Percentiles rank a stretch among this genome's conserved stretches.
Conservation (phyloP, 2,113 vertebrate genomes). For the Chloropsis hardwickii region DNA sequence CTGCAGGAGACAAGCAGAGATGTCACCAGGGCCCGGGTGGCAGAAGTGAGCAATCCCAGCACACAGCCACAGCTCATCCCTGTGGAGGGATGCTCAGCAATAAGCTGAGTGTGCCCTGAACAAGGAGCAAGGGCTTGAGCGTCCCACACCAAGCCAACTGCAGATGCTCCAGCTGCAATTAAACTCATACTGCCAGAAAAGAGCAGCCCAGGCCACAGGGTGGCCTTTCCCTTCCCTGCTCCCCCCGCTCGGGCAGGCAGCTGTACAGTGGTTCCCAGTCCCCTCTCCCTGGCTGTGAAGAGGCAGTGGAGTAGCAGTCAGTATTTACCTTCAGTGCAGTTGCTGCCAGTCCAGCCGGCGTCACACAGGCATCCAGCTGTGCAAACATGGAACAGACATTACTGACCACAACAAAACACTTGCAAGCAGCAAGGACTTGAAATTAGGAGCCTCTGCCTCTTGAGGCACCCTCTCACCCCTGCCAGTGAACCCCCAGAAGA, state of each 20-base stretch:
- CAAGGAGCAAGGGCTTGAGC: neutral
- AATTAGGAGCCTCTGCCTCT: neutral
- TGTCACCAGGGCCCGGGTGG: neutral
- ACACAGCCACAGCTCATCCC: neutral
- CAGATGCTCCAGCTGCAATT: neutral
- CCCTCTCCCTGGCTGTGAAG: neutral
- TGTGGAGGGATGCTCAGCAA: neutral
- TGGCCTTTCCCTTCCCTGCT: neutral
- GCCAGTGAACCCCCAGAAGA: neutral
- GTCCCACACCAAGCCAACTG: accelerated
- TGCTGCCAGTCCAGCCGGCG: constrained; percentile 85
- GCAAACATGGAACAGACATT: neutral
- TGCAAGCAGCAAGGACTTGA: neutral
- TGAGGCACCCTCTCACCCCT: neutral
- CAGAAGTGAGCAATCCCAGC: neutral
- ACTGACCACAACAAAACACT: neutral
- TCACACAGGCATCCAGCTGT: constrained; percentile 88
- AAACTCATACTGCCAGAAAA: neutral
- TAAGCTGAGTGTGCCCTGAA: neutral
- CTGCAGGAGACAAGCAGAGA: constrained; percentile 48
- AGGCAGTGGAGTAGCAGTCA: neutral
- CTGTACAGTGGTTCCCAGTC: accelerated
- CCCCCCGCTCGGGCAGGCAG: neutral
- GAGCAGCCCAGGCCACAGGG: accelerated
- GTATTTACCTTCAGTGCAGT: constrained; percentile 85